phyloP scores from a whole-genome alignment of 2,797 vertebrate species.

The Crypturellus tataupa region DNA sequence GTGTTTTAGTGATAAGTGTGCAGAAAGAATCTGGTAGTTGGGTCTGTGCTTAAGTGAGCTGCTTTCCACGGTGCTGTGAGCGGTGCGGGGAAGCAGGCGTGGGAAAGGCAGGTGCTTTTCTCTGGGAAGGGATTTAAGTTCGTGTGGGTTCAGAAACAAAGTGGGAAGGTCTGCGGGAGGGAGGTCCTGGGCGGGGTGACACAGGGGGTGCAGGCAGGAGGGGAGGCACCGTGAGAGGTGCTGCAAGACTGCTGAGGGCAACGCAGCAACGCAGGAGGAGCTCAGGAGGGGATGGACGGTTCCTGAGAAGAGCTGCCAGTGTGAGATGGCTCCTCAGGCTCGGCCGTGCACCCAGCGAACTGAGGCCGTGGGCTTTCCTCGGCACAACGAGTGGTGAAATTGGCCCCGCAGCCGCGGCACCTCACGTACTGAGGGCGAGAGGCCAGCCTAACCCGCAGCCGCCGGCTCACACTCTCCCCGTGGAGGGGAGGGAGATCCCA shows the following conservation, averaged over 20 bases:
- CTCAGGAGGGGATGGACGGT: neutral
- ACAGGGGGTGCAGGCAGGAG: neutral
- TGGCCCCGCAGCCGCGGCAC: no score
- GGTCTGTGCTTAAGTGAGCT: neutral
- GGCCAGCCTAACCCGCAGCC: neutral
- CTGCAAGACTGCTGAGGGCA: neutral
- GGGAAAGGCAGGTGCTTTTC: neutral
- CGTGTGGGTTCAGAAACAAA: neutral
- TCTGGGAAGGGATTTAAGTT: neutral
- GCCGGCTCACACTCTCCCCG: neutral
- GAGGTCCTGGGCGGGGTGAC: neutral
- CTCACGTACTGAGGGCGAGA: neutral
- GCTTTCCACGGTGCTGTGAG: neutral
- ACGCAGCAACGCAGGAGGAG: neutral
- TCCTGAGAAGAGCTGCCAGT: neutral
- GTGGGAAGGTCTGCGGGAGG: neutral
- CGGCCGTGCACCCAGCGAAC: neutral
- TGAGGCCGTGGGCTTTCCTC: neutral
- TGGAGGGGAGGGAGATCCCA: neutral
- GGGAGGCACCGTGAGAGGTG: neutral
- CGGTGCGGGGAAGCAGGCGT: neutral
- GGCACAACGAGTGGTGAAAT: neutral
- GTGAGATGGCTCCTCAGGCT: neutral
- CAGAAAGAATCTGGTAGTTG: neutral
- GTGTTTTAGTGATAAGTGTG: neutral